Percentiles rank a stretch among this genome's conserved stretches.
These are phyloP conservation scores for Lycia hirtaria DNA, from an alignment of 2,888 invertebrate species.

Conservation along the genomic window DNA sequence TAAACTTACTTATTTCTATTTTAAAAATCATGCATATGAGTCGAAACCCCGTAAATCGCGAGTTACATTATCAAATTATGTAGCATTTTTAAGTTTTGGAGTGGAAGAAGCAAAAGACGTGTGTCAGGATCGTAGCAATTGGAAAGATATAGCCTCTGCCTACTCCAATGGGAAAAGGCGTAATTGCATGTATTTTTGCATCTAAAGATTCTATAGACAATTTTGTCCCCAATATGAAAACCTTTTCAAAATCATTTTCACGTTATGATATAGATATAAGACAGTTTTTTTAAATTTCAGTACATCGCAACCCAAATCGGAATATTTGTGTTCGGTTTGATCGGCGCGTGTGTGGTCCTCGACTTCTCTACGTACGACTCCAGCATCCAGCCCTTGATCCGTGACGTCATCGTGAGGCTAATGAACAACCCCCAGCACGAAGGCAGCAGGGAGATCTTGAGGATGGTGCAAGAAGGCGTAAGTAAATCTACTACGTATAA, in stretches of 20 bases:
- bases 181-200: neutral
- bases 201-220: too few species aligned
- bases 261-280: neutral
- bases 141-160: too few species aligned
- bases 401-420: constrained; percentile 88
- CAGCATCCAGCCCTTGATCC: constrained; percentile 91
- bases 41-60: too few species aligned
- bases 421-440: constrained; percentile 92
- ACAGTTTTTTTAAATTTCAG: constrained; percentile 75
- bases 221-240: too few species aligned
- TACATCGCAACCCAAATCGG: constrained; percentile 90
- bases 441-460: constrained; percentile 87
- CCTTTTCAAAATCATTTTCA: too few species aligned
- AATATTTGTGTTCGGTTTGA: constrained; percentile 89
- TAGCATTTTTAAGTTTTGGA: too few species aligned
- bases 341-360: constrained; percentile 91
- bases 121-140: too few species aligned
- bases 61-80: too few species aligned
- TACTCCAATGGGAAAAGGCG: too few species aligned
- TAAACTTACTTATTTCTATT: too few species aligned
- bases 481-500: constrained; percentile 56
- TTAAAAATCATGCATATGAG: too few species aligned
- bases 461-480: constrained; percentile 94
- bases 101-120: too few species aligned
- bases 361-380: constrained; percentile 93